These are phyloP conservation scores for Squalus acanthias DNA, from an alignment of 2,797 vertebrate genomes.

Conservation along the genomic window DNA sequence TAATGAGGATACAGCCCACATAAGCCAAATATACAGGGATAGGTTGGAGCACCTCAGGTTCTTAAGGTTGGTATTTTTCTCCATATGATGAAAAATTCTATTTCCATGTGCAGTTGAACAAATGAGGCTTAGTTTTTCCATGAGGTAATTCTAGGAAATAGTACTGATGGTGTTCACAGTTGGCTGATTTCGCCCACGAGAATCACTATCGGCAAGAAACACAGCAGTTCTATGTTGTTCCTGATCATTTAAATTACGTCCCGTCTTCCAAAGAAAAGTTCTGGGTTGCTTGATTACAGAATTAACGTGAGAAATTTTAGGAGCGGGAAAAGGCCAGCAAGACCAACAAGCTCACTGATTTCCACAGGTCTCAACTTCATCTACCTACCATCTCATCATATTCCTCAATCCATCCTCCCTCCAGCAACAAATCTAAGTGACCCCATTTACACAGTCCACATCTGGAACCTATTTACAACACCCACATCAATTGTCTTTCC, in stretches of 20 bases:
- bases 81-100: background rate
- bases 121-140: background rate
- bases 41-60: background rate
- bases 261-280: background rate
- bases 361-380: background rate
- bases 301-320: background rate
- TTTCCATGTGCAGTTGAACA: background rate
- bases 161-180: background rate
- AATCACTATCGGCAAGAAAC: background rate
- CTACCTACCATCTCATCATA: background rate
- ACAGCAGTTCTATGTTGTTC: background rate
- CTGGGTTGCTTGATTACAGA: background rate
- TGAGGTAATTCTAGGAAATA: background rate
- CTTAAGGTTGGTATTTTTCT: background rate
- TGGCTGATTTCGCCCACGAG: background rate
- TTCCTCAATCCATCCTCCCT: background rate
- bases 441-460: background rate
- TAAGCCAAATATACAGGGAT: background rate
- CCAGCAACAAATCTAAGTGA: background rate
- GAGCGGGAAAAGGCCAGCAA: background rate
- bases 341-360: background rate
- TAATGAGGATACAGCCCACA: background rate
- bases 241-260: background rate
- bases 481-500: background rate
- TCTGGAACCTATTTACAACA: background rate